Evolutionary conservation across 2,113 vertebrate species (phyloP).

Genomic region (Loxodonta africana): DNA sequence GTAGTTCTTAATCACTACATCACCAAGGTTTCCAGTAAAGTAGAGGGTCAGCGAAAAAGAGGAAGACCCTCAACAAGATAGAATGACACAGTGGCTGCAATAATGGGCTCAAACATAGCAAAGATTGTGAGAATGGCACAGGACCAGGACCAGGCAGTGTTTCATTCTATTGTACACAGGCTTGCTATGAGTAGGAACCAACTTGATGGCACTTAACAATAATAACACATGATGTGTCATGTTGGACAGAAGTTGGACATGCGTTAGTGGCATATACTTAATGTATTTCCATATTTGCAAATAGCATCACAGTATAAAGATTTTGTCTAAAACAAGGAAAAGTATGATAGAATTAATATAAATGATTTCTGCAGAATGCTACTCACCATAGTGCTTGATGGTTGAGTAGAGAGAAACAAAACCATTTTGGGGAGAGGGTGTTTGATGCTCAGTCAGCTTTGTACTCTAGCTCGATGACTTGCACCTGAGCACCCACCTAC

Average conservation of each 20-base stretch:
- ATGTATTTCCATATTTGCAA: background rate
- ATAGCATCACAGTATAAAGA: background rate
- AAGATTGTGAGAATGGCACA: too few relatives aligned
- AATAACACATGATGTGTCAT: background rate
- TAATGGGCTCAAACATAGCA: too few relatives aligned
- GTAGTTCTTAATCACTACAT: too few relatives aligned
- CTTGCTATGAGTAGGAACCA: too few relatives aligned
- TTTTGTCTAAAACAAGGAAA: conserved; percentile 57
- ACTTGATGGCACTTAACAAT: too few relatives aligned
- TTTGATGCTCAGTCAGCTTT: background rate
- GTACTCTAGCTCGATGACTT: background rate
- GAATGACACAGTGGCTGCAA: too few relatives aligned
- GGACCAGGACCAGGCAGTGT: too few relatives aligned
- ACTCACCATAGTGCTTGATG: background rate
- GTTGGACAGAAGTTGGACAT: background rate
- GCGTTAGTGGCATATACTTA: background rate
- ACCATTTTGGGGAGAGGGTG: background rate
- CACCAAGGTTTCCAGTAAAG: too few relatives aligned
- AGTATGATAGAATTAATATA: background rate
- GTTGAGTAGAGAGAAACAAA: background rate
- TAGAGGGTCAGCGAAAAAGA: too few relatives aligned
- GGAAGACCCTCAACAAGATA: too few relatives aligned
- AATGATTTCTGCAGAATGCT: background rate
- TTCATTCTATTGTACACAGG: too few relatives aligned
- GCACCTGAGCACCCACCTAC: background rate